phyloP scores from a whole-genome alignment of 2,888 invertebrate genomes.

The Campaea margaritaria region DNA sequence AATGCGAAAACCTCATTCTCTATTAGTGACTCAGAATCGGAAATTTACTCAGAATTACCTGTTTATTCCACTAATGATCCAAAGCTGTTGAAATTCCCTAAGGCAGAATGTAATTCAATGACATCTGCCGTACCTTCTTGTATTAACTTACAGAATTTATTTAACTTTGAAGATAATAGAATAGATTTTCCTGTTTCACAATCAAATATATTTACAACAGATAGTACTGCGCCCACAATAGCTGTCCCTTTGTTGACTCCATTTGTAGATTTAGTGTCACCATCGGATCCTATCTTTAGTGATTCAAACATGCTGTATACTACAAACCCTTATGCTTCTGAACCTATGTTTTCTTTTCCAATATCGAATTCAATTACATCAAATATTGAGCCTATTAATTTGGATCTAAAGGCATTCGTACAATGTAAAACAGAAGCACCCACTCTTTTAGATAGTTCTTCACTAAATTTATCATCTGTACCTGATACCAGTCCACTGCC shows the following conservation, averaged over 20 bases:
- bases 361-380: background rate
- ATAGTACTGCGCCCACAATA: background rate
- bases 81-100: constrained; percentile 6
- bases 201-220: background rate
- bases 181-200: background rate
- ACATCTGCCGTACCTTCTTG: background rate
- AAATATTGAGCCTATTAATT: background rate
- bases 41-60: background rate
- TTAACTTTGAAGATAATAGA: background rate
- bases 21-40: background rate
- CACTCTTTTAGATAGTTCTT: background rate
- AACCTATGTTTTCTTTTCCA: constrained; percentile 2
- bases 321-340: background rate
- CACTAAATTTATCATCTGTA: background rate
- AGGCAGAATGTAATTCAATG: constrained; percentile 4
- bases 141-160: background rate
- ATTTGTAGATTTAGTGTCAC: background rate
- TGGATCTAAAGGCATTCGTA: background rate
- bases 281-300: background rate
- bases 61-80: no score
- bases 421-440: background rate
- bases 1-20: background rate
- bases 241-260: background rate
- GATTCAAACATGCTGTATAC: no score
- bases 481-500: background rate